Evolutionary conservation across 2,797 vertebrate species (phyloP).

Genomic region (Bradypodion ventrale): DNA sequence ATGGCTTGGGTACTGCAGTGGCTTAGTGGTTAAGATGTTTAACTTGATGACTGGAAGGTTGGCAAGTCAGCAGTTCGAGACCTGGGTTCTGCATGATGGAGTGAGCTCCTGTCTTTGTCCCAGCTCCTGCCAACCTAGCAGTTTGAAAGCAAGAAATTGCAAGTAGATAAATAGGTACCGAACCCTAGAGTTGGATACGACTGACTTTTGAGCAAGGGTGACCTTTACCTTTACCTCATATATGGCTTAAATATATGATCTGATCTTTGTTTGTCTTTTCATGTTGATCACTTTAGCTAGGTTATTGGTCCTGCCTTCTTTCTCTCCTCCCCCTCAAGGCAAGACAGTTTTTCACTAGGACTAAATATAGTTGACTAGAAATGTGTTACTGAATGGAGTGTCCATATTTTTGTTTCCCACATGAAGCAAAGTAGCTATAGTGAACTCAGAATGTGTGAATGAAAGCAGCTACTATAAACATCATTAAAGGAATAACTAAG

Average conservation of each 20-base stretch:
- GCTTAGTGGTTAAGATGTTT: too few species aligned
- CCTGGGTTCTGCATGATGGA: too few species aligned
- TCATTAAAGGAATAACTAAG: background rate
- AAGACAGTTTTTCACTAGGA: background rate
- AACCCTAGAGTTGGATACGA: too few species aligned
- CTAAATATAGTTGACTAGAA: background rate
- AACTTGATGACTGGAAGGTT: too few species aligned
- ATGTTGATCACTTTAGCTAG: background rate
- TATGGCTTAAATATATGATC: conserved; percentile 12
- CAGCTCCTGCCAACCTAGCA: too few species aligned
- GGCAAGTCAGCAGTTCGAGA: too few species aligned
- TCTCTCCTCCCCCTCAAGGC: background rate
- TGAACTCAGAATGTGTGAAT: background rate
- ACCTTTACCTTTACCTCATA: too few species aligned
- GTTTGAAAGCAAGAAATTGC: too few species aligned
- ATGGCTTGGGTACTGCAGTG: too few species aligned
- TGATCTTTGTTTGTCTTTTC: background rate
- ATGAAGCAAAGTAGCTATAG: background rate
- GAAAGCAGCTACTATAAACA: background rate
- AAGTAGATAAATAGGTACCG: too few species aligned
- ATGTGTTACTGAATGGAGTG: background rate
- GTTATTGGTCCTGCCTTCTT: background rate
- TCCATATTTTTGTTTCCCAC: background rate
- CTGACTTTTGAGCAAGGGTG: too few species aligned
- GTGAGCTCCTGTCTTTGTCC: too few species aligned